These are phyloP conservation scores for Drosophila bunnanda DNA, from an alignment of 2,888 invertebrate genomes.

Conservation along the genomic window DNA sequence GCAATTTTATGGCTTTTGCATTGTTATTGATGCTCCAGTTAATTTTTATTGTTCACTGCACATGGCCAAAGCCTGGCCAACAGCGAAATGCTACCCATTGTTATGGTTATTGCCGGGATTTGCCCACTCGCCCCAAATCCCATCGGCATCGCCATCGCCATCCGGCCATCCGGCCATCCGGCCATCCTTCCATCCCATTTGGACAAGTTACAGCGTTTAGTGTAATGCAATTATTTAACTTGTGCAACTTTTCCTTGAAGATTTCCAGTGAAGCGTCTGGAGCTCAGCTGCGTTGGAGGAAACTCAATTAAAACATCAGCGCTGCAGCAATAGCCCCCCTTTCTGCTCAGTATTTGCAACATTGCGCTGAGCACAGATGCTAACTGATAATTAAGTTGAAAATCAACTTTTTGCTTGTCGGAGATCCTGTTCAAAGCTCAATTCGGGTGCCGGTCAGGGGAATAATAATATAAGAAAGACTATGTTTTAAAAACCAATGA, in stretches of 20 bases:
- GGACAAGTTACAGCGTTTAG: slow-evolving; percentile 55
- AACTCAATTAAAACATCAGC: slow-evolving; percentile 79
- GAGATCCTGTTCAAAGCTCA: slow-evolving; percentile 25
- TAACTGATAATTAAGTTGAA: slow-evolving; percentile 78
- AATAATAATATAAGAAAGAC: background rate
- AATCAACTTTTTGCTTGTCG: slow-evolving; percentile 59
- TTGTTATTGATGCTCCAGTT: slow-evolving; percentile 72
- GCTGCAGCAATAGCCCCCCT: slow-evolving; percentile 51
- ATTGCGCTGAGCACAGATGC: slow-evolving; percentile 69
- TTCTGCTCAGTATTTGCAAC: slow-evolving; percentile 37
- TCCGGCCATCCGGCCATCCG: background rate
- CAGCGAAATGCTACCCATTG: slow-evolving; percentile 32
- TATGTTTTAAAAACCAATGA: background rate
- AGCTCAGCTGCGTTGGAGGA: slow-evolving; percentile 71
- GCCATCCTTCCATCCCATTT: slow-evolving; percentile 9
- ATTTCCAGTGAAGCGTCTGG: slow-evolving; percentile 17
- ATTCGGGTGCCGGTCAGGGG: slow-evolving; percentile 39
- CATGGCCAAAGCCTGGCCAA: slow-evolving; percentile 30
- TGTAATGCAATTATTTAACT: slow-evolving; percentile 77
- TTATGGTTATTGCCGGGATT: slow-evolving; percentile 44
- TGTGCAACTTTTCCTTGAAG: slow-evolving; percentile 54
- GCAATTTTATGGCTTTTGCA: slow-evolving; percentile 73
- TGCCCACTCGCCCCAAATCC: background rate
- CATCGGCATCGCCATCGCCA: background rate
- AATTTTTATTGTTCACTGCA: slow-evolving; percentile 68